These are phyloP conservation scores for Hymenochirus boettgeri DNA, from an alignment of 2,113 vertebrate genomes.

Conservation along the genomic window DNA sequence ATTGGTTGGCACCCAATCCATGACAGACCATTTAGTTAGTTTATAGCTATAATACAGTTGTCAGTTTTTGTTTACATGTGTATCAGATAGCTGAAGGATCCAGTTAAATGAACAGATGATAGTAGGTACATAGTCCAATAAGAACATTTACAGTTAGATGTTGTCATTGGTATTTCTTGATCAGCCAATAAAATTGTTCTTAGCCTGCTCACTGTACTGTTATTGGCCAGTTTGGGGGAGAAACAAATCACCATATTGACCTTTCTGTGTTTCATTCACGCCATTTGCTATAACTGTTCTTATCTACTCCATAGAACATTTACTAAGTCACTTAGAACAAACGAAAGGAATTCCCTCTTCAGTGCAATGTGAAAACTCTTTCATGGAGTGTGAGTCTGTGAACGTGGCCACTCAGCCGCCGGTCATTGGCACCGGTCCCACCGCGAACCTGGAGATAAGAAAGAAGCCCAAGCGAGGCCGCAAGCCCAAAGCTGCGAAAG, in stretches of 20 bases:
- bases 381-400: slow-evolving; percentile 51
- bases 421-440: neutral
- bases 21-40: too few species aligned
- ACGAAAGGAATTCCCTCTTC: slow-evolving; percentile 53
- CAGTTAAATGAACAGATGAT: too few species aligned
- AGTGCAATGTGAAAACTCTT: slow-evolving; percentile 46
- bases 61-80: too few species aligned
- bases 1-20: neutral
- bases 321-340: slow-evolving; percentile 69
- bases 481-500: slow-evolving; percentile 67
- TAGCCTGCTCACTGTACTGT: too few species aligned
- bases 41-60: too few species aligned
- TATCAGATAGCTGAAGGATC: too few species aligned
- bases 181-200: too few species aligned
- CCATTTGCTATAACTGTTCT: neutral
- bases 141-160: too few species aligned
- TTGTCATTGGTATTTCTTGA: too few species aligned
- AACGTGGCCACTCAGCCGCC: slow-evolving; percentile 33
- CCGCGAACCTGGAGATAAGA: slow-evolving; percentile 54
- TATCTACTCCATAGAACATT: slow-evolving; percentile 60
- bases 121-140: too few species aligned
- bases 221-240: too few species aligned
- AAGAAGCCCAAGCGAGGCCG: slow-evolving; percentile 71
- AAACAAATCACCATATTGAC: too few species aligned
- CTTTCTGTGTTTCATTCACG: neutral